These are phyloP conservation scores for Cygnus olor DNA, from an alignment of 2,797 vertebrate species.

Conservation along the genomic window DNA sequence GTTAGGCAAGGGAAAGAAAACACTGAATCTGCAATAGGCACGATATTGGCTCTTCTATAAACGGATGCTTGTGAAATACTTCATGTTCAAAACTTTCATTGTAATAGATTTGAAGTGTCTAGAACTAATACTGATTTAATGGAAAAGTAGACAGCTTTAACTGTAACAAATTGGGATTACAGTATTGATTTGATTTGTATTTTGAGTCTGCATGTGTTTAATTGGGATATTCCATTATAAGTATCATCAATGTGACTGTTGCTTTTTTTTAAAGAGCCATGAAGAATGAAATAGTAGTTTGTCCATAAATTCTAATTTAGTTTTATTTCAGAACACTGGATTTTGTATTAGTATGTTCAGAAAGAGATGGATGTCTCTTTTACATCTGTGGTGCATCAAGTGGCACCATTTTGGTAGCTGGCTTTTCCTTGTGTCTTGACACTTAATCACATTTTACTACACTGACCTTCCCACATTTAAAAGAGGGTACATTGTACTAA, in stretches of 20 bases:
- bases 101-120: not conserved
- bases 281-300: not conserved
- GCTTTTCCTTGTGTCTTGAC: not conserved
- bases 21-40: not conserved
- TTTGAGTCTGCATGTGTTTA: not conserved
- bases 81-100: not conserved
- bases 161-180: not conserved
- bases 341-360: not conserved
- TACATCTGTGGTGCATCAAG: not conserved
- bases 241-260: not conserved
- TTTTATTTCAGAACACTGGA: not conserved
- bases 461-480: not conserved
- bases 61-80: not conserved
- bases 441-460: not conserved
- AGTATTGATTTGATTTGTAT: not conserved
- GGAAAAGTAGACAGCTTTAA: not conserved
- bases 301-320: rapidly evolving
- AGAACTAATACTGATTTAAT: not conserved
- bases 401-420: not conserved
- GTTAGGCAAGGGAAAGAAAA: not conserved
- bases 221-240: not conserved
- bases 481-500: not conserved
- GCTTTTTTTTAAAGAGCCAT: not conserved
- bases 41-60: not conserved
- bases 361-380: not conserved